Evolutionary conservation across 2,888 invertebrate species (phyloP), one percentile per base, ranked within the genome.

Genomic region (Rhaphigaster nebulosa): DNA sequence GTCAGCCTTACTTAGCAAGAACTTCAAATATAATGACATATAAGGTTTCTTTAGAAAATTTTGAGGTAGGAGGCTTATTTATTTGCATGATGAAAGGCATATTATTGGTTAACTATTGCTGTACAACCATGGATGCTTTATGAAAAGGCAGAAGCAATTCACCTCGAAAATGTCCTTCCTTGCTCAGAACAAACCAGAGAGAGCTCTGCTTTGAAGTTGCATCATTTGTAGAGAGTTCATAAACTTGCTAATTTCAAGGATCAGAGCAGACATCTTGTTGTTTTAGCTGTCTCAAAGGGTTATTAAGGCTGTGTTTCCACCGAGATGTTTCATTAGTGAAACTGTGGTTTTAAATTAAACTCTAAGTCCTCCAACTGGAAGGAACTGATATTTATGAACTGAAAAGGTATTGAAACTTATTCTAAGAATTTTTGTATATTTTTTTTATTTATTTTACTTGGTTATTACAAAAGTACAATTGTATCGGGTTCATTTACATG

Each of bases 201-300:
- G 18, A 29, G 38, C 38, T 15, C 3, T 20, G 70, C 70, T 76
- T 76, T 76, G 70, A 76, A 76, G 70, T 76, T 76, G 70, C 70
- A 76, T 76, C 70, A 76, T 76, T 76, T 76, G 70, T 29, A 76
- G 70, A 76, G 38, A 76, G 70, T 76, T 76, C 70, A 76, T 76
- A 76, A 76, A 76, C 70, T 76, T 76, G 70, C 70, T 76, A 76
- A 76, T 76, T 76, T 76, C 70, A 76, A 76, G 70, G 70, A 76
- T 76, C 20, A 76, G 70, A 38, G 70, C 38, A 76, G 70, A 76
- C 70, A 76, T 38, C 70, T 76, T 38, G 70, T 76, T 76, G 70
- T 76, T 76, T 76, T 76, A 76, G 70, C 34, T 8, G 29, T 20
- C 29, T 76, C 70, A 76, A 76, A 76, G 70, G 70, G 70, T 76